Conservation (phyloP, 2,888 invertebrate species). For the Cenopis cana region DNA sequence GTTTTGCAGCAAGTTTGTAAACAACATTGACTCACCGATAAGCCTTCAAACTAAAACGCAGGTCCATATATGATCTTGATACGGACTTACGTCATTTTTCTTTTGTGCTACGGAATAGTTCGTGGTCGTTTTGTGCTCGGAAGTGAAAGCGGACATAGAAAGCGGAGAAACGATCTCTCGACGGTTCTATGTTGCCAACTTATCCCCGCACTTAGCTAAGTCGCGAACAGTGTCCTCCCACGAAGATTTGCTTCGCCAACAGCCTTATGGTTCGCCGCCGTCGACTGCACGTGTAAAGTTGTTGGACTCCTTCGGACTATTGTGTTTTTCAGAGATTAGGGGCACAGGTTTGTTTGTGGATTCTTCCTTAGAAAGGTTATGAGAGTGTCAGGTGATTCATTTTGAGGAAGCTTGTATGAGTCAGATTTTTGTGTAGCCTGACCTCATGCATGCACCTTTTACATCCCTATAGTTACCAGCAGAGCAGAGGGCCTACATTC, state of each 20-base stretch:
- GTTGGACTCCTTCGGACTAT: conserved; percentile 11
- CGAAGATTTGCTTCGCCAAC: no score
- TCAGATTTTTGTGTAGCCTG: conserved; percentile 9
- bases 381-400: conserved; percentile 29
- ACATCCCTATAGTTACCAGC: no score
- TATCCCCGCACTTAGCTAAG: background rate
- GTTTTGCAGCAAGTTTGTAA: conserved; percentile 31
- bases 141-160: conserved; percentile 36
- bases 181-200: conserved; percentile 30
- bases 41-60: conserved; percentile 3
- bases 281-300: background rate
- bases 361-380: conserved; percentile 25
- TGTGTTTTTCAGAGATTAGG: conserved; percentile 20
- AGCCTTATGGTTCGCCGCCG: background rate
- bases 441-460: background rate
- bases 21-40: conserved; percentile 27
- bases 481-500: no score
- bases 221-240: background rate
- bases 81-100: background rate
- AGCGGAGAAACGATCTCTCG: conserved; percentile 25
- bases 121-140: conserved; percentile 32
- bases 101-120: conserved; percentile 9
- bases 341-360: conserved; percentile 18
- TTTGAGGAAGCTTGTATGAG: background rate
- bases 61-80: background rate